Evolutionary conservation across 2,113 vertebrate species (phyloP), one percentile per base, ranked within the genome.

Genomic region (Odobenus rosmarus): DNA sequence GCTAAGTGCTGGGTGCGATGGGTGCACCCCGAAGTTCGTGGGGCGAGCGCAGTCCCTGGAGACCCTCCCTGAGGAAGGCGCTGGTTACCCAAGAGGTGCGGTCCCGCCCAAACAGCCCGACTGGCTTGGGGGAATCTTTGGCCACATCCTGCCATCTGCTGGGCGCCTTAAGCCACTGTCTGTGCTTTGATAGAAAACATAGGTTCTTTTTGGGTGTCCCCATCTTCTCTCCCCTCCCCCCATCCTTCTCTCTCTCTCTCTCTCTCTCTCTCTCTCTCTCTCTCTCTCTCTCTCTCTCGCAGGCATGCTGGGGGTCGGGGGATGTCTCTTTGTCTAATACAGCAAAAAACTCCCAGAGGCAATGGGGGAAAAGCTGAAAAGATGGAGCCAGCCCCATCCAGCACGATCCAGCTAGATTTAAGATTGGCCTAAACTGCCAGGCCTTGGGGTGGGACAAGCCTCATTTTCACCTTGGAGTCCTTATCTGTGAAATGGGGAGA

Each of bases 131-230:
- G 10, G 2, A 62, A 62, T 94, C 81, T 59, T 33, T 49, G 89
- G 82, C 96, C 59, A 36, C 82, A 51, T 93, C 77, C 82, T 94
- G 98, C 98, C 98, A 93, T 86, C 98, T 98, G 95, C 97, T 79
- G 98, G 98, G 24, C 77, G 5, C 67, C 53, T 14, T 33, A 1
- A 18, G 81, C 53, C 88, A 57, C 80, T 86, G 95, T 9, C 82
- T 0, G 46, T 0, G 80, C 84, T 67, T 42, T 1, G 76, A 7
- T 18, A 7, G 90, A 59, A 21, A 59, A 15, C 16, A 4, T 5
- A 0, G 0, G 28, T n/a, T 39, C 76, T 88, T 46, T 80, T 0
- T 4, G 23, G 84, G 42, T 16, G 18, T 77, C 64, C 19, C 19
- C 23, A 1, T 28, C 8, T 33, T 15, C 7, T 31, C 46, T 88